Percentiles rank a stretch among this genome's conserved stretches.
Evolutionary conservation across 2,888 invertebrate species (phyloP).

Genomic region (Ashinkailepas kermadecensis): DNA sequence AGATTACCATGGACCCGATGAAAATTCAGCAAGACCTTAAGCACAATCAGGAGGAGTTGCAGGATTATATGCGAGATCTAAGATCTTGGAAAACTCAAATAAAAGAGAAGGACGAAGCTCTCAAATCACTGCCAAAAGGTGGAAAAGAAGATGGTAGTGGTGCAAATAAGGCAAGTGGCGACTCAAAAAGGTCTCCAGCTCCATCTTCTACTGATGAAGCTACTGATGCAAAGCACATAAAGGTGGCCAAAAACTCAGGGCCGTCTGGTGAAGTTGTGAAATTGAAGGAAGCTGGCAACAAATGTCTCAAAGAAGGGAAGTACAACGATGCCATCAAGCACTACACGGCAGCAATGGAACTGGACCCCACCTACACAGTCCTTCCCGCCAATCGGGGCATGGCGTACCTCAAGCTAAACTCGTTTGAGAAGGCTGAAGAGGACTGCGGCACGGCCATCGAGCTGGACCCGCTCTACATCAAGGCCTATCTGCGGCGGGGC

Average conservation of each 20-base stretch:
- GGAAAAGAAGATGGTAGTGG: not conserved
- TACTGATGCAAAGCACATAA: not conserved
- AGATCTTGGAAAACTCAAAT: slow-evolving; percentile 63
- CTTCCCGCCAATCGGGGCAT: slow-evolving; percentile 82
- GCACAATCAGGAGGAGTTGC: slow-evolving; percentile 62
- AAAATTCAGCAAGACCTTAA: slow-evolving; percentile 61
- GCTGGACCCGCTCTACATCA: slow-evolving; percentile 44
- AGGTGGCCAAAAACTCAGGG: not conserved
- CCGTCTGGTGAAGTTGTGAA: slow-evolving; percentile 20
- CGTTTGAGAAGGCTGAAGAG: slow-evolving; percentile 51
- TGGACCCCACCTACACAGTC: slow-evolving; percentile 53
- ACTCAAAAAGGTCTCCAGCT: not conserved
- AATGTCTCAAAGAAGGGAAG: slow-evolving; percentile 41
- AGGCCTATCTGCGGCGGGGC: slow-evolving; percentile 42
- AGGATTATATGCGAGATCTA: slow-evolving; percentile 61
- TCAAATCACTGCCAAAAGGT: not conserved
- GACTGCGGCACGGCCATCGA: slow-evolving; percentile 43
- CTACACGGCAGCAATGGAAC: slow-evolving; percentile 42
- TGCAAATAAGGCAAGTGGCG: not conserved
- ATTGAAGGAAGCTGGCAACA: slow-evolving; percentile 59
- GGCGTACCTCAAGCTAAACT: slow-evolving; percentile 70
- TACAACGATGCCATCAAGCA: slow-evolving; percentile 42
- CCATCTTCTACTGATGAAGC: slow-evolving; percentile 44
- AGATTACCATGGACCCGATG: slow-evolving; percentile 48
- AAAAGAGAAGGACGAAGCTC: slow-evolving; percentile 55